Percentiles rank a stretch among this genome's conserved stretches.
These are phyloP conservation scores for Melipona bicolor DNA, from an alignment of 2,888 invertebrate genomes.

Conservation along the genomic window DNA sequence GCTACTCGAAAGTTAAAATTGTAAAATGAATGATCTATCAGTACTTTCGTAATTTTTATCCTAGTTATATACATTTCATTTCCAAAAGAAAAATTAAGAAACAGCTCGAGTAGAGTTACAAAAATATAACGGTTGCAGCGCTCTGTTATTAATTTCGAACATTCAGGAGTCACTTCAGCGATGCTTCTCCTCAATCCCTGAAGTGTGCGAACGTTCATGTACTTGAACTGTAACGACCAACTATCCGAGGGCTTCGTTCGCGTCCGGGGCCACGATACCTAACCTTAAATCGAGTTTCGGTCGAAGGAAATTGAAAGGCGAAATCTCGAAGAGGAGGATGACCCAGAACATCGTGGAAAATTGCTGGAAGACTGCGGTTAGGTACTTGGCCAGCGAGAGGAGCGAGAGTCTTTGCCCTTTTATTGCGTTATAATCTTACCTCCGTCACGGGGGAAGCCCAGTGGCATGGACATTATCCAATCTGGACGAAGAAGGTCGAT, in stretches of 20 bases:
- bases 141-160: neutral
- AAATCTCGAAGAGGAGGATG: slow-evolving; percentile 53
- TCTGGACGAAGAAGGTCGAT: slow-evolving; percentile 34
- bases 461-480: slow-evolving; percentile 52
- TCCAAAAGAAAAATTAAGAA: neutral
- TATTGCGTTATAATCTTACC: slow-evolving; percentile 61
- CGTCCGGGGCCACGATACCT: slow-evolving; percentile 5
- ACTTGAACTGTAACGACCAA: slow-evolving; percentile 6
- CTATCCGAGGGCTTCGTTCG: slow-evolving; percentile 1
- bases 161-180: neutral
- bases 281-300: slow-evolving; percentile 56
- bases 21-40: too few species aligned
- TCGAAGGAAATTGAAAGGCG: slow-evolving; percentile 64
- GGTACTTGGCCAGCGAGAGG: slow-evolving; percentile 12
- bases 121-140: neutral
- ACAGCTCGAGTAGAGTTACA: neutral
- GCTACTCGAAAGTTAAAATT: too few species aligned
- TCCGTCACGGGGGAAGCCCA: slow-evolving; percentile 19
- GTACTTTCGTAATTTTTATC: neutral
- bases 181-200: neutral
- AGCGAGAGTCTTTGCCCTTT: slow-evolving; percentile 44
- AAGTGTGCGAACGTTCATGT: neutral
- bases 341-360: slow-evolving; percentile 45
- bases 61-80: neutral
- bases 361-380: slow-evolving; percentile 44